phyloP scores from a whole-genome alignment of 2,797 vertebrate genomes.

The Tokudaia muenninki region DNA sequence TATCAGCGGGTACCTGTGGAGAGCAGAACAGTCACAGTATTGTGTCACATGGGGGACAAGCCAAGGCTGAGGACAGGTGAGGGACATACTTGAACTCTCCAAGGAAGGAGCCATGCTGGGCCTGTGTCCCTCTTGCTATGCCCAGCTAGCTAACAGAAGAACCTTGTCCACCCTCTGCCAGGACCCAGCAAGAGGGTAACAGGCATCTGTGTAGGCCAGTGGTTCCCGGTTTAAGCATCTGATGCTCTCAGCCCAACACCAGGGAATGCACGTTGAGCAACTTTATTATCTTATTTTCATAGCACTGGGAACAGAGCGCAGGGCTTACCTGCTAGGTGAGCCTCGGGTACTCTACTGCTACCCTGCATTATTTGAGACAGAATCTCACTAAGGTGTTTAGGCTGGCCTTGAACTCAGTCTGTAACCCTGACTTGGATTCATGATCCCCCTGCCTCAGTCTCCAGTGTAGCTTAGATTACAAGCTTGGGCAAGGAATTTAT shows the following conservation, averaged over 20 bases:
- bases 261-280: neutral
- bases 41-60: neutral
- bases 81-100: neutral
- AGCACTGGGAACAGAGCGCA: neutral
- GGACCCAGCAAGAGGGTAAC: neutral
- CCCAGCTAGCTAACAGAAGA: neutral
- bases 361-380: neutral
- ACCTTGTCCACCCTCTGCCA: neutral
- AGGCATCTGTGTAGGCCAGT: neutral
- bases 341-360: neutral
- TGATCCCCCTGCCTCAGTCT: neutral
- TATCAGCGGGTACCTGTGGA: conserved; percentile 91
- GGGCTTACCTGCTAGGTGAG: neutral
- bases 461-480: neutral
- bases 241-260: neutral
- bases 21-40: neutral
- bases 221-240: neutral
- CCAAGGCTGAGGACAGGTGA: neutral
- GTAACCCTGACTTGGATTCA: neutral
- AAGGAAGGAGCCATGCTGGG: neutral
- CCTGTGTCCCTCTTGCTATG: neutral
- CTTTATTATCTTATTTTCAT: neutral
- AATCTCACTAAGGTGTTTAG: neutral
- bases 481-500: neutral
- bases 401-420: neutral